Conservation (phyloP, 1,140 invertebrate species). For the Zaprionus nigranus region DNA sequence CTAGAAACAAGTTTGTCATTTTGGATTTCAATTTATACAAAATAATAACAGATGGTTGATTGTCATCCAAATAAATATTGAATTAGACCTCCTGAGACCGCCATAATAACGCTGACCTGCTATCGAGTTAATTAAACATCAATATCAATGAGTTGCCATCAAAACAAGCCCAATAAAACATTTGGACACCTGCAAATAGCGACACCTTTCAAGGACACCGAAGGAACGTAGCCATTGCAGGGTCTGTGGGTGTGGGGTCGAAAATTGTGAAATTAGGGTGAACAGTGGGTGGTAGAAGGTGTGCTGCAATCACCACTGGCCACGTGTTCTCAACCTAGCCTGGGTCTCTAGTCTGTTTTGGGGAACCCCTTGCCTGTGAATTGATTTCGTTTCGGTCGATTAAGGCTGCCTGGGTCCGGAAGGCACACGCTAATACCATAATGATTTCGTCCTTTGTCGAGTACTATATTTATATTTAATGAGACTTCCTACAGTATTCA, state of each 20-base stretch:
- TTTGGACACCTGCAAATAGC: slow-evolving; percentile 20
- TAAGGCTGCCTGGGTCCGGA: neutral
- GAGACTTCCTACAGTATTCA: slow-evolving; percentile 7
- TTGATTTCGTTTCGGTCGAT: neutral
- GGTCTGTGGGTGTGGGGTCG: neutral
- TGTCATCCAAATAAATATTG: neutral
- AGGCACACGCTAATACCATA: slow-evolving; percentile 31
- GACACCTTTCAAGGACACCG: neutral
- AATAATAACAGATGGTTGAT: neutral
- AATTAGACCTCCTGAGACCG: neutral
- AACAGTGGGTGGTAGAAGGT: neutral
- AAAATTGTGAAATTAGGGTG: neutral
- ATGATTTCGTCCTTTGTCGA: slow-evolving; percentile 17
- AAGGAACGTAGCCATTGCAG: neutral
- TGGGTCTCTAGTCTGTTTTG: neutral
- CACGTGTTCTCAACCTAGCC: slow-evolving; percentile 23
- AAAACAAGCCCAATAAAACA: slow-evolving; percentile 6
- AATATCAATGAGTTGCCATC: slow-evolving; percentile 44
- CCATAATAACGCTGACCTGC: too few species aligned
- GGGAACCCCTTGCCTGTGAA: too few species aligned
- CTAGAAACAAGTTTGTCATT: too few species aligned
- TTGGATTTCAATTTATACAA: too few species aligned
- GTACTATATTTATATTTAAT: slow-evolving; percentile 15
- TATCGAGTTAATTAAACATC: slow-evolving; percentile 31
- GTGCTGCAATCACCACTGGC: slow-evolving; percentile 20